phyloP scores from a whole-genome alignment of 2,113 vertebrate species.

The Haplochromis burtoni region DNA sequence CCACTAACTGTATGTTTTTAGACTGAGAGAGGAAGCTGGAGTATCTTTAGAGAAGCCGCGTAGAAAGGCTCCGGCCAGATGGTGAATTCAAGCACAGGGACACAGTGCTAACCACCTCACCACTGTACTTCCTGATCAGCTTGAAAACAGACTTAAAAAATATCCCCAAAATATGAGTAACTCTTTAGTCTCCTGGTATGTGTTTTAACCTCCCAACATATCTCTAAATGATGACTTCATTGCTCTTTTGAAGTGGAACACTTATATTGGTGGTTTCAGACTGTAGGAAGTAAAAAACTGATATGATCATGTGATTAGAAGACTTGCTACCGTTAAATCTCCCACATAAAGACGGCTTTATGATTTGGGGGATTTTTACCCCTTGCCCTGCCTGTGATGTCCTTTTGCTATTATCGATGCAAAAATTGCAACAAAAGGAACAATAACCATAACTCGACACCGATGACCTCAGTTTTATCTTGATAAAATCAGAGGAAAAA shows the following conservation, averaged over 20 bases:
- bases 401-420: neutral
- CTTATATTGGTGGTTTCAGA: neutral
- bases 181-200: neutral
- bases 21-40: neutral
- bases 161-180: neutral
- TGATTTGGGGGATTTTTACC: neutral
- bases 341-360: neutral
- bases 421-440: neutral
- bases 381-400: neutral
- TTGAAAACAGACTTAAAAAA: neutral
- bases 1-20: neutral
- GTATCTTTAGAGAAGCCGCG: fast-evolving
- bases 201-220: neutral
- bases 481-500: neutral
- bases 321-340: neutral
- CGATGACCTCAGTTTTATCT: neutral
- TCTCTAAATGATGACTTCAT: neutral
- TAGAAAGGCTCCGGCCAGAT: neutral
- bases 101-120: neutral
- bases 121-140: neutral
- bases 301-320: neutral
- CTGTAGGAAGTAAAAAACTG: neutral
- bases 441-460: neutral
- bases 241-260: neutral
- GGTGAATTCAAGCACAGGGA: neutral